Evolutionary conservation across 2,888 invertebrate species (phyloP), one percentile per base, ranked within the genome.

Genomic region (Noctua fimbriata): DNA sequence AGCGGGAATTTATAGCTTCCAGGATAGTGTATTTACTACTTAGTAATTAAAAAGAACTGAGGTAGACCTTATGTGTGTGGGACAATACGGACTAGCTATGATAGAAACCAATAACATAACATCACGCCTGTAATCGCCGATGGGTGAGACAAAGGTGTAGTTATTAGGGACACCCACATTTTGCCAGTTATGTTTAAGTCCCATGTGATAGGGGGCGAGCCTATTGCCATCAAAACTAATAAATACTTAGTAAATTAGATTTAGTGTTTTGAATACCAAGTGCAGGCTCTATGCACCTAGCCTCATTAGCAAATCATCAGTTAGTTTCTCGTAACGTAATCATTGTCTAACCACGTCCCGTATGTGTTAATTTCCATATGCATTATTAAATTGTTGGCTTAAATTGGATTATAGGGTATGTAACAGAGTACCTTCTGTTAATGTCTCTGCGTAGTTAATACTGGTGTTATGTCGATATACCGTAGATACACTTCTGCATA

Each of bases 221-320:
- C 36, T 36, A 36, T 32, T 32, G 32, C 36, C 4, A 36, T 36
- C 36, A 4, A 36, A 44, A 67, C n/a, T 16, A 67, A 41, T 41
- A 16, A 73, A 44, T 5, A 14, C 10, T 47, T 4, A 10, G 24
- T 66, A 24, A 16, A 36, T 49, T 28, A 28, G 14, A 12, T 47
- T n/a, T 3, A 36, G 18, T 10, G 14, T 7, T 70, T 44, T n/a
- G 10, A 49, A 58, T 70, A 69, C 21, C 14, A 75, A 74, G 65
- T 41, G 18, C 55, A 78, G 4, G 10, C n/a, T n/a, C 9, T 18
- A 16, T 65, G 32, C 32, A 58, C 9, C 4, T 24, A 0, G 21
- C 44, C 16, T 44, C n/a, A 65, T 80, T 81, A 65, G 7, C 44
- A 18, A 28, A 60, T 60, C n/a, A 47, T 47, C 58, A 52, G 60